These are phyloP conservation scores for Stenoptilia bipunctidactyla DNA, from an alignment of 2,888 invertebrate genomes.

Conservation along the genomic window DNA sequence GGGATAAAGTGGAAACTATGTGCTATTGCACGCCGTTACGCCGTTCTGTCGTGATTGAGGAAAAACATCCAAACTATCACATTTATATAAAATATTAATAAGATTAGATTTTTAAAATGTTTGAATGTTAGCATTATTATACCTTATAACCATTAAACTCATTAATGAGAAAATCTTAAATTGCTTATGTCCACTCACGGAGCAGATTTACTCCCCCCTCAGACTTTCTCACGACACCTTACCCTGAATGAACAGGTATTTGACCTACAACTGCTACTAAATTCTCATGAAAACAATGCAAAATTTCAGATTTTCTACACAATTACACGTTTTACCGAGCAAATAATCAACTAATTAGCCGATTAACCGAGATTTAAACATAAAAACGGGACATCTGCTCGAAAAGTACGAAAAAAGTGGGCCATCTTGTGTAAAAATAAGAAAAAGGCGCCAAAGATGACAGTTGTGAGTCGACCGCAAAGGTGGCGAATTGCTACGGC, in stretches of 20 bases:
- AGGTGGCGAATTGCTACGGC: constrained; percentile 27
- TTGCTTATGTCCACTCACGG: too few relatives aligned
- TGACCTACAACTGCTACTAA: constrained; percentile 41
- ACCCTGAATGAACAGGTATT: background rate
- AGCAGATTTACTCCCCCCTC: too few relatives aligned
- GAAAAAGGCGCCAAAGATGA: constrained; percentile 42
- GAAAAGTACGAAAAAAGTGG: constrained; percentile 14
- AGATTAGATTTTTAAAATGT: too few relatives aligned
- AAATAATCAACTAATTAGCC: constrained; percentile 26
- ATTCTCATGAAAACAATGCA: constrained; percentile 39
- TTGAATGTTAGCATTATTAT: too few relatives aligned
- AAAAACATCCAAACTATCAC: too few relatives aligned
- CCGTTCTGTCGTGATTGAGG: too few relatives aligned
- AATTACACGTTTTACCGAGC: constrained; percentile 37
- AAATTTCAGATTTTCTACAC: constrained; percentile 18
- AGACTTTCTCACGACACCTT: background rate
- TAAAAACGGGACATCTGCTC: constrained; percentile 39
- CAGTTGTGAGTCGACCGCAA: constrained; percentile 51
- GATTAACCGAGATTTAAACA: constrained; percentile 40
- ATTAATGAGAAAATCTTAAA: too few relatives aligned
- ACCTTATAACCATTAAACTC: too few relatives aligned
- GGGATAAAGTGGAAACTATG: too few relatives aligned
- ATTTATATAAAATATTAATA: too few relatives aligned
- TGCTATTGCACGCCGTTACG: too few relatives aligned
- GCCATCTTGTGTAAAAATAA: constrained; percentile 15